Base-by-base conservation (phyloP, 2,888 invertebrate species). In the Lepidocyrtoides sp. region DNA sequence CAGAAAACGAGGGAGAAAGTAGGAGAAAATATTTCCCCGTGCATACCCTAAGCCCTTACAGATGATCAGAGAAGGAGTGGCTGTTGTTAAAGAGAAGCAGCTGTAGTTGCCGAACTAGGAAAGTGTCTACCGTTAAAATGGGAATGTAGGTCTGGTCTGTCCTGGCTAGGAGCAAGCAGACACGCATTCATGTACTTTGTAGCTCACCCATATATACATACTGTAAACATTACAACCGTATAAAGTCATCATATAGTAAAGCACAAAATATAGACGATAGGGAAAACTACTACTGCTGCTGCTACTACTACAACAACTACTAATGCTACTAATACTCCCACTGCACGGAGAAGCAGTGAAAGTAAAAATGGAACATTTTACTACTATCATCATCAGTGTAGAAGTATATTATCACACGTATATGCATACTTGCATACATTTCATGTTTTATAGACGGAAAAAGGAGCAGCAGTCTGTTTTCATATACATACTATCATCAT, bases 31-130 rank as follows among this genome's bases (percentile, higher is more conserved):
- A 20, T 17, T 32, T 29, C 51, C 1, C 14, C 10, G 2, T 51
- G 2, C n/a, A 3, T 8, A 17, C 7, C 48, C 32, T 0, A 51
- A 51, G 12, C 69, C 8, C 83, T 14, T 66, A 44, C 77, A 86
- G 69, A 86, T 86, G 86, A 85, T 48, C 69, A 60, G 54, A 60
- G 20, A 69, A 87, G 87, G 87, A 87, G 87, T 87, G 87, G 87
- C 87, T 77, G 69, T 66, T 51, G 79, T 72, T 75, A 57, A 63
- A 29, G 23, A 63, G 66, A 66, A 87, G 87, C 87, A 81, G 87
- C 79, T 81, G 87, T 66, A 48, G 36, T 66, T 66, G 66, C 32
- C 20, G 36, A 17, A 57, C 29, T 77, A 48, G 29, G 79, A 32
- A 79, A 44, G 26, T 69, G 36, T 10, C n/a, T 8, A 17, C 32